Conservation (phyloP, 2,113 vertebrate species). For the Macrotus californicus region DNA sequence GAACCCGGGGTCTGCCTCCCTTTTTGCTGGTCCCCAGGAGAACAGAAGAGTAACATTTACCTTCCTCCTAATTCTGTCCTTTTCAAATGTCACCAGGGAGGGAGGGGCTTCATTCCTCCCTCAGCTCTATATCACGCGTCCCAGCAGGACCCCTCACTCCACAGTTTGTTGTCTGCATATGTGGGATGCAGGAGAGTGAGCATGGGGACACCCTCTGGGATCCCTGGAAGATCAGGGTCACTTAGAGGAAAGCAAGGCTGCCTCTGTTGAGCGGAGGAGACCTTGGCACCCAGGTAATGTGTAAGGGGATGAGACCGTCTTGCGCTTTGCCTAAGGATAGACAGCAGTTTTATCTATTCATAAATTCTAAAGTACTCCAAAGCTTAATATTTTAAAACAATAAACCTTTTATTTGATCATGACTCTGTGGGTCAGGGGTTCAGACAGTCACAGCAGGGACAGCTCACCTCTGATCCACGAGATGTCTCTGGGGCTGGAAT, state of each 20-base stretch:
- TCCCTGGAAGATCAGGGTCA: not conserved
- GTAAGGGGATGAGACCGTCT: not conserved
- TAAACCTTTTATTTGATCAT: not conserved
- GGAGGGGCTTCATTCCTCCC: not conserved
- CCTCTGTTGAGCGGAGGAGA: not conserved
- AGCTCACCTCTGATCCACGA: not conserved
- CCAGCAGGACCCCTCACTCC: not conserved
- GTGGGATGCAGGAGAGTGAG: not conserved
- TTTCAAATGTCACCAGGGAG: conserved; percentile 67
- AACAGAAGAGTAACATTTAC: conserved; percentile 67
- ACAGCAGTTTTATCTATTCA: not conserved
- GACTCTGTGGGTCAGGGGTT: not conserved
- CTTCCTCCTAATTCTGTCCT: conserved; percentile 64
- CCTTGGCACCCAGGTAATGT: not conserved
- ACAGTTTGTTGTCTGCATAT: not conserved
- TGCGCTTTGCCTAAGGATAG: not conserved
- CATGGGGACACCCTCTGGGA: not conserved
- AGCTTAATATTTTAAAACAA: not conserved
- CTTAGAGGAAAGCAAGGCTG: not conserved
- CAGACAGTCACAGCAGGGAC: not conserved
- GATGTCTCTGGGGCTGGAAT: not conserved
- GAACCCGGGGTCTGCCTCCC: not conserved
- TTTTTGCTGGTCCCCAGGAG: conserved; percentile 38
- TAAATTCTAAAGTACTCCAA: not conserved
- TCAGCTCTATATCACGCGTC: not conserved